Conservation (phyloP, 1,140 invertebrate species). For the Heliconius hermathena region DNA sequence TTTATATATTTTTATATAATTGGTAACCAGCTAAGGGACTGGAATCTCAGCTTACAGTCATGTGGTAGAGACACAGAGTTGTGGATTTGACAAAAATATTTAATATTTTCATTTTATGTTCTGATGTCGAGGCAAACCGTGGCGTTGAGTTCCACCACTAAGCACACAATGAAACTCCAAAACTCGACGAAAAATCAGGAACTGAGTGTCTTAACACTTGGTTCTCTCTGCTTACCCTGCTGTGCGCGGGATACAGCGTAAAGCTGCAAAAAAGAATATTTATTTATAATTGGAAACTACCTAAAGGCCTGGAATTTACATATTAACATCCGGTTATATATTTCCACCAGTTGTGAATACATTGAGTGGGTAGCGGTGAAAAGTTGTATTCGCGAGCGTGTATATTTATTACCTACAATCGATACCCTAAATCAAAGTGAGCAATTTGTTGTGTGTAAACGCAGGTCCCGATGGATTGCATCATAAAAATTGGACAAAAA, state of each 20-base stretch:
- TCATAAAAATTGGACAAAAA: slow-evolving; percentile 66
- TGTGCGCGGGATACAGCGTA: no score
- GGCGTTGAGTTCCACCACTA: no score
- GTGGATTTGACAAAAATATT: no score
- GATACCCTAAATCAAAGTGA: slow-evolving; percentile 60
- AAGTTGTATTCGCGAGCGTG: slow-evolving; percentile 37
- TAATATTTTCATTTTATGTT: no score
- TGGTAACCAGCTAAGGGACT: slow-evolving; percentile 2
- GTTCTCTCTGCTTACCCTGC: no score
- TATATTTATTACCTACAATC: slow-evolving; percentile 43
- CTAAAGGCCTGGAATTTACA: slow-evolving; percentile 18
- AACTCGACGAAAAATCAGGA: no score
- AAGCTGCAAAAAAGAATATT: neutral
- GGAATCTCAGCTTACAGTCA: neutral
- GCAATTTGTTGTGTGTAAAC: slow-evolving; percentile 70
- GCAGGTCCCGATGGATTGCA: slow-evolving; percentile 64
- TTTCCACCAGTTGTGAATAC: slow-evolving; percentile 29
- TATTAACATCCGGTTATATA: slow-evolving; percentile 22
- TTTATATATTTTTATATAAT: slow-evolving; percentile 5
- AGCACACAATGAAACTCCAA: no score
- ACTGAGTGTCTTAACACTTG: no score
- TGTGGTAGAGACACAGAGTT: no score
- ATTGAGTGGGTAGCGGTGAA: slow-evolving; percentile 32
- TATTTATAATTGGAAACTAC: neutral
- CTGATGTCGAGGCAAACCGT: no score